These are phyloP conservation scores for Heliothis subflexa DNA, from an alignment of 1,140 invertebrate species.

Conservation along the genomic window DNA sequence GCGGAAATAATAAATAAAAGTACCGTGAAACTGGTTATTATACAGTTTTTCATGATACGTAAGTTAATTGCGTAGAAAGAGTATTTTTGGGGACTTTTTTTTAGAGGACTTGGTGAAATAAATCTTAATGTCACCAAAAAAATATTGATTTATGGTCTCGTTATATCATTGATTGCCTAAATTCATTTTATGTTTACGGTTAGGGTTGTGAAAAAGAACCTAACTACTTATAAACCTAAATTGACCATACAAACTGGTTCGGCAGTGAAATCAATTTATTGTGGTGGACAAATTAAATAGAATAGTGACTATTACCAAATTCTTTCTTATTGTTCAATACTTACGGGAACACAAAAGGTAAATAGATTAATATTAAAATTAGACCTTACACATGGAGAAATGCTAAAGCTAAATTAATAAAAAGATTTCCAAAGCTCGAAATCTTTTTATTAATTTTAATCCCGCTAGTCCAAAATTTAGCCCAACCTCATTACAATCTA, in stretches of 20 bases:
- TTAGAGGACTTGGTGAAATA: neutral
- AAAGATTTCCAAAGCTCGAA: neutral
- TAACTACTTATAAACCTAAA: too few relatives aligned
- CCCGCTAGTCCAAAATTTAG: neutral
- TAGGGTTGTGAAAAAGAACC: too few relatives aligned
- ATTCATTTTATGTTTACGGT: too few relatives aligned
- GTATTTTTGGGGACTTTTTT: neutral
- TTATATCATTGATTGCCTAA: too few relatives aligned
- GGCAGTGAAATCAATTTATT: too few relatives aligned
- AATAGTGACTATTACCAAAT: too few relatives aligned
- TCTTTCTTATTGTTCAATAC: too few relatives aligned
- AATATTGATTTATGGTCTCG: too few relatives aligned
- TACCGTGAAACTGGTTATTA: constrained; percentile 39
- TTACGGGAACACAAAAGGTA: too few relatives aligned
- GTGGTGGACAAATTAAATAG: too few relatives aligned
- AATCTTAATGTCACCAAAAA: neutral
- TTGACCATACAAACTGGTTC: too few relatives aligned
- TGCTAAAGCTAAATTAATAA: neutral
- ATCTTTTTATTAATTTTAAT: constrained; percentile 2
- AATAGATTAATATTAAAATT: too few relatives aligned
- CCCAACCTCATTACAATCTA: neutral
- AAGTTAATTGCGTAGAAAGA: constrained; percentile 23
- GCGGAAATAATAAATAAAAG: constrained; percentile 45
- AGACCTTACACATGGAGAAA: neutral
- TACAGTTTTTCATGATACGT: constrained; percentile 16